Evolutionary conservation across 2,797 vertebrate genomes (phyloP).

Genomic region (Emys orbicularis): DNA sequence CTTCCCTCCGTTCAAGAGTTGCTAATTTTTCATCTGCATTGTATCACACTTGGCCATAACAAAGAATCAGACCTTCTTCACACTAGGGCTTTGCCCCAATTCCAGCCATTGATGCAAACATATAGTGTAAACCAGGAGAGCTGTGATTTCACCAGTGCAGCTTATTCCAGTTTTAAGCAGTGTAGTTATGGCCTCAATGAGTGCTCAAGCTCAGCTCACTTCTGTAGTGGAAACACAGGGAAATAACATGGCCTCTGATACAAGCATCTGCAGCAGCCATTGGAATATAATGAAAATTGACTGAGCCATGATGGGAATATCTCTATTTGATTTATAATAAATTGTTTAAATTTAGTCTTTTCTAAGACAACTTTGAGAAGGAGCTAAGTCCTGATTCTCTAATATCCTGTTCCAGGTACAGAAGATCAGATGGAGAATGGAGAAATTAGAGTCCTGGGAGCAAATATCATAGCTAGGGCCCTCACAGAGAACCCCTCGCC

Average conservation of each 20-base stretch:
- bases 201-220: background rate
- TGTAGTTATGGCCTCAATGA: background rate
- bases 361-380: background rate
- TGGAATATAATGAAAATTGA: background rate
- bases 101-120: background rate
- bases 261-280: background rate
- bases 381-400: background rate
- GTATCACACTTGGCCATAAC: too few species aligned
- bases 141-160: background rate
- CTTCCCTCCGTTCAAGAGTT: background rate
- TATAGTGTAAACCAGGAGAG: background rate
- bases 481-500: accelerated
- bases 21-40: background rate
- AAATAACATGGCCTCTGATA: background rate
- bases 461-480: background rate
- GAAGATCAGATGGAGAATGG: background rate
- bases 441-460: background rate
- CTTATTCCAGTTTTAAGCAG: background rate
- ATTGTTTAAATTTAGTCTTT: background rate
- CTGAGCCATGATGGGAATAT: too few species aligned
- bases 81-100: background rate
- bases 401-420: background rate
- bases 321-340: background rate
- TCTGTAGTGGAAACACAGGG: background rate
- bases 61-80: background rate